These are phyloP conservation scores for Thysanoteuthis rhombus DNA, from an alignment of 2,888 invertebrate species.

Conservation along the genomic window DNA sequence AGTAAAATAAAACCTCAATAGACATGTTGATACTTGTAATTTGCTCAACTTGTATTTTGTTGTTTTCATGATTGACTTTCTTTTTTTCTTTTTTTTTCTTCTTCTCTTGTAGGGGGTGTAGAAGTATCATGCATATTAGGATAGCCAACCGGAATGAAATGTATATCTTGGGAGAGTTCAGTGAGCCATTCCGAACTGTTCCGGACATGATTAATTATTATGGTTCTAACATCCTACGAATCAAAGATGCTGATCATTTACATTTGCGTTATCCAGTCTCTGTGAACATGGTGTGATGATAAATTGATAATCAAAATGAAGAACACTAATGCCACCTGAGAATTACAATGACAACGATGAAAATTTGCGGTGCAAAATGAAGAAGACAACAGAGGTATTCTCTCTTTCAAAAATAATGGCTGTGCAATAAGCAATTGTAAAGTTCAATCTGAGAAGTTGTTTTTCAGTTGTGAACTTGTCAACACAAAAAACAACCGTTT, in stretches of 20 bases:
- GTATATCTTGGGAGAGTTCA: slow-evolving; percentile 90
- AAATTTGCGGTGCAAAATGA: slow-evolving; percentile 25
- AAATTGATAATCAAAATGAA: slow-evolving; percentile 33
- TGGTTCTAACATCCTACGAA: slow-evolving; percentile 90
- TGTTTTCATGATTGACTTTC: not conserved
- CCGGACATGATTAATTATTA: slow-evolving; percentile 96
- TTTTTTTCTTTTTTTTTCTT: too few relatives aligned
- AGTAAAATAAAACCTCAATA: too few relatives aligned
- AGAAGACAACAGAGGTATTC: slow-evolving; percentile 12
- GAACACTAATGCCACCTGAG: slow-evolving; percentile 30
- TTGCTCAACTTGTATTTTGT: not conserved
- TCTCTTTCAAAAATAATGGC: slow-evolving; percentile 31
- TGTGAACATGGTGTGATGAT: slow-evolving; percentile 31
- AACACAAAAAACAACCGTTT: slow-evolving; percentile 17
- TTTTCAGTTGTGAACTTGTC: slow-evolving; percentile 26
- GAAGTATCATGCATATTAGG: slow-evolving; percentile 97
- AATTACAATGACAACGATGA: slow-evolving; percentile 28
- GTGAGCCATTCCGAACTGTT: slow-evolving; percentile 89
- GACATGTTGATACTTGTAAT: not conserved
- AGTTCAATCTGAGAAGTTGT: slow-evolving; percentile 15
- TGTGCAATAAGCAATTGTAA: slow-evolving; percentile 30
- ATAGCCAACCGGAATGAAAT: slow-evolving; percentile 81
- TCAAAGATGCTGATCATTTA: slow-evolving; percentile 96
- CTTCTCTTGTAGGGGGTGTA: slow-evolving; percentile 79
- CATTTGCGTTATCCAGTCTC: slow-evolving; percentile 88